These are phyloP conservation scores for Protobothrops mucrosquamatus DNA, from an alignment of 2,113 vertebrate species.

Conservation along the genomic window DNA sequence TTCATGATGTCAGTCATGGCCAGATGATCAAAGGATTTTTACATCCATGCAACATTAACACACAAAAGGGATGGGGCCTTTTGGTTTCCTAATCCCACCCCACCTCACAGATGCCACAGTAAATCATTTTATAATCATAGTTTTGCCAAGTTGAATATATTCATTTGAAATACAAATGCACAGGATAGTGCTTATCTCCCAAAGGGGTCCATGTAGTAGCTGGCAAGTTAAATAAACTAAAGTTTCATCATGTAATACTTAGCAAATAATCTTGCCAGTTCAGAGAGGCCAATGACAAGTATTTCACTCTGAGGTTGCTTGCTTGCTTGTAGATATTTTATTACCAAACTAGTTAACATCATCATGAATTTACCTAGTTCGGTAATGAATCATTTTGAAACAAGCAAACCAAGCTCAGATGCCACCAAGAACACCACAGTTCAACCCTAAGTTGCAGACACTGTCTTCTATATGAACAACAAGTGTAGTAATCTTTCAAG, in stretches of 20 bases:
- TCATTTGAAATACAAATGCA: neutral
- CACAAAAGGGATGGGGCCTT: neutral
- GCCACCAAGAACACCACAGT: neutral
- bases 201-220: neutral
- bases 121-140: neutral
- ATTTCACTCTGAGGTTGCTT: neutral
- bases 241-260: neutral
- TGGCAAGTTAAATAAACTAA: neutral
- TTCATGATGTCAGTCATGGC: neutral
- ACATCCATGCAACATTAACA: neutral
- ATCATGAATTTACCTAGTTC: neutral
- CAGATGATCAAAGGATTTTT: neutral
- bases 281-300: neutral
- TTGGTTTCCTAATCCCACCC: neutral
- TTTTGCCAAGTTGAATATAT: neutral
- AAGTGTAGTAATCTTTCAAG: neutral
- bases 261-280: neutral
- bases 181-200: neutral
- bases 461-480: neutral
- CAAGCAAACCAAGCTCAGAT: neutral
- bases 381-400: neutral
- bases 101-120: neutral
- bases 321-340: neutral
- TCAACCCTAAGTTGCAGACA: neutral
- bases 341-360: neutral